Conservation (phyloP, 2,113 vertebrate species). For the Hippolais icterina region DNA sequence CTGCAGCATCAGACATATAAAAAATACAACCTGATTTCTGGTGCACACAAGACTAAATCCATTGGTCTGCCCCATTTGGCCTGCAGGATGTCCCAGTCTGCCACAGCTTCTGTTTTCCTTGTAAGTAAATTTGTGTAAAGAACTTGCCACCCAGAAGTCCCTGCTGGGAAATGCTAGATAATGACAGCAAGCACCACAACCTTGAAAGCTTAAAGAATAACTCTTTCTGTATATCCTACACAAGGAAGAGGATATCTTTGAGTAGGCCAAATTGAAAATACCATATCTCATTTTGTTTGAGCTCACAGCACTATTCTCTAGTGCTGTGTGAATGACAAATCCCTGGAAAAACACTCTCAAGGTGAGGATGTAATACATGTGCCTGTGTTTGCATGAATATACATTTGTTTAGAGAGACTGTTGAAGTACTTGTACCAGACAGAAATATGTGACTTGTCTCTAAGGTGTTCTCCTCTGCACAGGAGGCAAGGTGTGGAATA, state of each 20-base stretch:
- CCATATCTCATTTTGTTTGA: not conserved
- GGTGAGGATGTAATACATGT: not conserved
- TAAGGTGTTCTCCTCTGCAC: not conserved
- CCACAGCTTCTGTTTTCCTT: not conserved
- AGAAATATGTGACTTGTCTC: not conserved
- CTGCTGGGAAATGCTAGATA: not conserved
- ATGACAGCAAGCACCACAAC: not conserved
- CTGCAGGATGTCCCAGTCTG: not conserved
- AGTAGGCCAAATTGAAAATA: not conserved
- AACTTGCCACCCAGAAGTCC: not conserved
- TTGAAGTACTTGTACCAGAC: not conserved
- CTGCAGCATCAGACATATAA: not conserved
- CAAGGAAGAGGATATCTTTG: not conserved
- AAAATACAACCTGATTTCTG: not conserved
- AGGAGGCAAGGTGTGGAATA: not conserved
- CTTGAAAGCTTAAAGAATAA: not conserved
- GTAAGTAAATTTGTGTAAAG: not conserved
- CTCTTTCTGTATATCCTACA: not conserved
- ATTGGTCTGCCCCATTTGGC: not conserved
- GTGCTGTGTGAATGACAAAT: not conserved
- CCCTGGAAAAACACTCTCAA: not conserved
- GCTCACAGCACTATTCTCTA: not conserved
- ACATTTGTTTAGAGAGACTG: fast-evolving
- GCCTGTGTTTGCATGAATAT: not conserved
- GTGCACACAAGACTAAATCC: not conserved